Evolutionary conservation across 2,888 invertebrate species (phyloP).

Genomic region (Tetheella fluctuosa): DNA sequence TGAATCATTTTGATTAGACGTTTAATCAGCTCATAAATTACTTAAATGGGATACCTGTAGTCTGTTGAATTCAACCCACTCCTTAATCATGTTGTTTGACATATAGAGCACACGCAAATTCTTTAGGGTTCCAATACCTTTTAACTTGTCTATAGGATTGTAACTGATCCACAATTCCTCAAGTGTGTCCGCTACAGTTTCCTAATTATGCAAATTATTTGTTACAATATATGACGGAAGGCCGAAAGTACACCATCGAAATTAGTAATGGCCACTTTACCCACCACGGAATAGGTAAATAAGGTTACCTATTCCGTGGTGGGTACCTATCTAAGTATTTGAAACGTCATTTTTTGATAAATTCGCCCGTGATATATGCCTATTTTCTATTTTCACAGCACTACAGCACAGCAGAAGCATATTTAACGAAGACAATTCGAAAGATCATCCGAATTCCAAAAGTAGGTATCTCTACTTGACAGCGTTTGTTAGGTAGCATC

Average conservation of each 20-base stretch:
- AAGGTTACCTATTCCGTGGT: too few species aligned
- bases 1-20: too few species aligned
- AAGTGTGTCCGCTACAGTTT: constrained; percentile 93
- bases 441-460: too few species aligned
- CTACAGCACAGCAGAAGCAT: too few species aligned
- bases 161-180: constrained; percentile 98
- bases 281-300: too few species aligned
- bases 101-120: constrained; percentile 92
- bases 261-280: neutral
- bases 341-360: too few species aligned
- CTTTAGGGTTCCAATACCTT: constrained; percentile 91
- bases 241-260: constrained; percentile 17
- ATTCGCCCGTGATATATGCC: too few species aligned
- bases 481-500: too few species aligned
- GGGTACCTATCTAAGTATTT: too few species aligned
- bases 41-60: constrained; percentile 56
- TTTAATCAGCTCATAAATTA: neutral
- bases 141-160: constrained; percentile 95
- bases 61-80: constrained; percentile 92
- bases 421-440: too few species aligned
- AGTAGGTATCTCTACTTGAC: too few species aligned
- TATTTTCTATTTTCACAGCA: too few species aligned
- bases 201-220: constrained; percentile 71
- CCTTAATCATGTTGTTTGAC: constrained; percentile 92
- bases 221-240: constrained; percentile 12